Evolutionary conservation across 1,140 invertebrate species (phyloP), one percentile per base, ranked within the genome.

Genomic region (Hestina assimilis): DNA sequence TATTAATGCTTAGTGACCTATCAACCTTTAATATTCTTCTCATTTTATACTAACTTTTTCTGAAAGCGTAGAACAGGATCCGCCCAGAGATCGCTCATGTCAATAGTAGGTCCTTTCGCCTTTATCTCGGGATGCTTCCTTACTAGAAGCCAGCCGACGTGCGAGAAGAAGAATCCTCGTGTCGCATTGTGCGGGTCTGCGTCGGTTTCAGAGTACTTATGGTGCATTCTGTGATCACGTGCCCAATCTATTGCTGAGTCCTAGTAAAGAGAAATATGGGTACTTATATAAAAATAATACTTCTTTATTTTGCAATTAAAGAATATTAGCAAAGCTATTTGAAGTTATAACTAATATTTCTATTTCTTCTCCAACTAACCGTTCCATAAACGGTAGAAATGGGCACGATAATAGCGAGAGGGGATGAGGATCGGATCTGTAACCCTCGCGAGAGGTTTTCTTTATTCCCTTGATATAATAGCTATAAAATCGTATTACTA

Each of bases 151-250:
- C 95, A 96, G 5, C 95, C 95, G 24, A 96, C 89, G 66, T 96
- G 95, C 0, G 94, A 90, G 78, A 96, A 96, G 87, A 96, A 96
- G 75, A 96, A 95, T 2, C 95, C 95, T n/a, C 95, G 90, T 12
- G 91, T 92, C 0, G 94, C 92, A 69, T 96, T 94, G 71, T 96
- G 94, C 1, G 95, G 95, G 71, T 96, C 95, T 0, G 94, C 95
- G 56, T 93, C 89, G 0, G 95, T 96, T 38, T 51, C 95, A 0
- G 93, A 93, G 79, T 92, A 96, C 74, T 94, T 95, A 83, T 96
- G 95, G 80, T 96, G 95, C 54, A 94, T 93, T 59, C 95, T 87
- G 73, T 96, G 95, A 72, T 96, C 94, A n/a, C 91, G 77, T 2
- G 90, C 89, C 92, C 92, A 92, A 54, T 89, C 87, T 1, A 89